Evolutionary conservation across 2,888 invertebrate genomes (phyloP), one percentile per base, ranked within the genome.

Genomic region (Neelides folsomi): DNA sequence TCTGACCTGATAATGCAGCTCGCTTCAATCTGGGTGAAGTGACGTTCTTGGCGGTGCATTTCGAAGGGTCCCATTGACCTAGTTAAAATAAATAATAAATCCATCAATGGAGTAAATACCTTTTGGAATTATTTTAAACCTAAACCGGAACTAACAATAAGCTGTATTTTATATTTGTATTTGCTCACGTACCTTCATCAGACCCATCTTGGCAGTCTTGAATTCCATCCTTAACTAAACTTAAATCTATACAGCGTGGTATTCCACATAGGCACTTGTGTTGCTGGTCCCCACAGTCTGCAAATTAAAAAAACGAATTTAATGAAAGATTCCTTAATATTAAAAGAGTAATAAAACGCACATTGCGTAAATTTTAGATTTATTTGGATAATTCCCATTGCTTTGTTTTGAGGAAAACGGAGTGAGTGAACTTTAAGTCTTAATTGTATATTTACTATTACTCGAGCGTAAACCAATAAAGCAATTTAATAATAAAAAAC

Each of bases 121-220:
- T 41, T 47, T 15, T 39, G 46, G 13, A 36, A 13, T 48, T 36
- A 47, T 39, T 19, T 35, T 49, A 43, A 55, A 68, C 69, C 66
- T 66, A 19, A 27, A 27, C 45, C 20, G 27, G 45, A 45, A 27
- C 34, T 43, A 12, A 43, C 20, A 15, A 19, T 8, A 7, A 43
- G 8, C 8, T n/a, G n/a, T n/a, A n/a, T n/a, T n/a, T n/a, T n/a
- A n/a, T n/a, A n/a, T n/a, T 27, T 27, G 27, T 27, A 27, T 27
- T 27, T 27, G 27, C 7, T 27, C 27, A 27, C 27, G 27, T 57
- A 68, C 70, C 67, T 66, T 73, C 73, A 63, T 73, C 73, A 4
- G 70, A 70, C 36, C 72, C 73, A 64, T 74, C 73, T 15, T 65
- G 59, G 60, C 74, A 74, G 64, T 73, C 69, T 41, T 65, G 65